Base-by-base conservation (phyloP, 2,888 invertebrate genomes). In the Eudasyphora cyanicolor region DNA sequence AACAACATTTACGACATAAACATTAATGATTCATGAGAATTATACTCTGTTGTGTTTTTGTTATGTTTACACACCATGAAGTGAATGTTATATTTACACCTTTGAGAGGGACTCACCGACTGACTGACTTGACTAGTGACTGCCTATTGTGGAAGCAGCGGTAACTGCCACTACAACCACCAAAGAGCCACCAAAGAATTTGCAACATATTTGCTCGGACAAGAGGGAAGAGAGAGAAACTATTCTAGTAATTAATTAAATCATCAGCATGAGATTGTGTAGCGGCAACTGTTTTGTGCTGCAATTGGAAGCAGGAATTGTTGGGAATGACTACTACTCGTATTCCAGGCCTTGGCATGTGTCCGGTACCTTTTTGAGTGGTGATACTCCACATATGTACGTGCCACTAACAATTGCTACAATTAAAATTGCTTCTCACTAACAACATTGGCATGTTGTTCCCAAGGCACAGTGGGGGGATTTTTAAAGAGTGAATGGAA, bases 381-480 rank as follows among this genome's bases (percentile, higher is more conserved):
- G 2, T 51, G 51, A 51, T 21, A 51, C 51, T 51, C 21, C 51
- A 21, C 45, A 45, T 45, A n/a, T 35, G 35, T 19, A 45, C 19
- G 70, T 42, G 74, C 67, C 38, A 17, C 62, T 19, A 71, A 62
- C 60, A 75, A 69, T 75, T 70, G 70, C 42, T 12, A 45, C 79
- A 79, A 76, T 73, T 60, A 67, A 54, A 71, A 67, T 51, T 27
- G 17, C 73, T 78, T 70, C 60, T 70, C 60, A 64, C 64, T 38
- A 64, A 64, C 64, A 64, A 64, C 64, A 64, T 64, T 21, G 38
- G 35, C 7, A 64, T 64, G 64, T 64, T 64, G 38, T 32, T 32
- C 62, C n/a, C 62, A 27, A 38, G n/a, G n/a, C 10, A 38, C n/a
- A n/a, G n/a, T n/a, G n/a, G n/a, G n/a, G n/a, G n/a, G n/a, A n/a